These are phyloP conservation scores for Lottia gigantea DNA, from an alignment of 2,888 invertebrate species.

Conservation along the genomic window DNA sequence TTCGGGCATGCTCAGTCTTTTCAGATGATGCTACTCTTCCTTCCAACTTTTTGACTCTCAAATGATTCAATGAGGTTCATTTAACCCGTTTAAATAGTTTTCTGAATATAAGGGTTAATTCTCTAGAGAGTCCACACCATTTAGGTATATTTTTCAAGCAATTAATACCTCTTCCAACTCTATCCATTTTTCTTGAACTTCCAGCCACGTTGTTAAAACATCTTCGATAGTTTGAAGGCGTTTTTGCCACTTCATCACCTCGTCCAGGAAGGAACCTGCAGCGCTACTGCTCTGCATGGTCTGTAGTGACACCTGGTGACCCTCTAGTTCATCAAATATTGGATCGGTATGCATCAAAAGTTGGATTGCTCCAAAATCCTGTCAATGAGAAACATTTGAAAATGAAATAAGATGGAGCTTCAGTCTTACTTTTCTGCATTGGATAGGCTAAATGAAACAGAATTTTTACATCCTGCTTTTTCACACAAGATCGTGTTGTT, in stretches of 20 bases:
- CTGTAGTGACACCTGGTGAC: conserved; percentile 66
- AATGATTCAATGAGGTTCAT: too few species aligned
- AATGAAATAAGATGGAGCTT: neutral
- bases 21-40: too few species aligned
- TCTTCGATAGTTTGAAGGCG: conserved; percentile 66
- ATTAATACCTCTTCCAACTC: conserved; percentile 63
- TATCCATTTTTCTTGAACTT: conserved; percentile 67
- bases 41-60: too few species aligned
- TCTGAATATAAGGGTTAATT: too few species aligned
- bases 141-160: too few species aligned
- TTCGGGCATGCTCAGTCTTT: too few species aligned
- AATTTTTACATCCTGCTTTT: too few species aligned
- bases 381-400: conserved; percentile 19
- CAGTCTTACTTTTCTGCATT: too few species aligned
- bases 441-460: too few species aligned
- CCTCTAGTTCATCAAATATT: conserved; percentile 67
- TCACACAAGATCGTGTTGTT: too few species aligned
- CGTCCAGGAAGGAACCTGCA: conserved; percentile 67
- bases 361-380: conserved; percentile 56
- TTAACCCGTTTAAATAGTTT: too few species aligned
- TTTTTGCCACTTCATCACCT: conserved; percentile 68
- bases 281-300: conserved; percentile 66
- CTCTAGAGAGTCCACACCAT: too few species aligned
- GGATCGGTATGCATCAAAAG: conserved; percentile 61
- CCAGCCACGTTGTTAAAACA: conserved; percentile 65